A percentile compares a stretch with the other conserved stretches of the same genome.
These are phyloP conservation scores for Xiphorhynchus erythropygius DNA, from an alignment of 2,797 vertebrate species.

Conservation along the genomic window DNA sequence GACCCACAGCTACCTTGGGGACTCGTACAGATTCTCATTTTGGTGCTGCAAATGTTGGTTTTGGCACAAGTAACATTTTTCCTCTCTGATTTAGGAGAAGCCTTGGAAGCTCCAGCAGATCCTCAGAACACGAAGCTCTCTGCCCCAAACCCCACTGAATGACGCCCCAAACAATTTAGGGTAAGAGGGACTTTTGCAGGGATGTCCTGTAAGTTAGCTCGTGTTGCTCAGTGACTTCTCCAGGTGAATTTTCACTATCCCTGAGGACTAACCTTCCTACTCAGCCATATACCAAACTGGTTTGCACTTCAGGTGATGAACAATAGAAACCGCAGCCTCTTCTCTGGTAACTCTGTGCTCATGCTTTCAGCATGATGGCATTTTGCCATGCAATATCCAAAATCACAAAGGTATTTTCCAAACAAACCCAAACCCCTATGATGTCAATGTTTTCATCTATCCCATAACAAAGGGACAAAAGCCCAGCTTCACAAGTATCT, in stretches of 20 bases:
- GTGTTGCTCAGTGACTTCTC: neutral
- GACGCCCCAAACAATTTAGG: accelerated
- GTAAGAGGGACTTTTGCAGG: neutral
- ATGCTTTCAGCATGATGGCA: neutral
- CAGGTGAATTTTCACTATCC: neutral
- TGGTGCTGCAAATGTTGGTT: neutral
- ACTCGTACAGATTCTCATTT: neutral
- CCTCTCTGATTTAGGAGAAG: neutral
- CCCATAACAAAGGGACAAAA: neutral
- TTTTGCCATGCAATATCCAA: neutral
- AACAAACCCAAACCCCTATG: neutral
- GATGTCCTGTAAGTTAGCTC: accelerated
- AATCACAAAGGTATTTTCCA: neutral
- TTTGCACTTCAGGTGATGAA: neutral
- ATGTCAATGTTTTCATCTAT: neutral
- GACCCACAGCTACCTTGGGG: neutral
- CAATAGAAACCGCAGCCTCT: accelerated
- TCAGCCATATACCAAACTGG: accelerated
- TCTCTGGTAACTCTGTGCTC: neutral
- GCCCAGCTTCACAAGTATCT: neutral
- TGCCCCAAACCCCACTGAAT: neutral
- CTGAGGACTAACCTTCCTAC: neutral
- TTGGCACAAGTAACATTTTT: neutral
- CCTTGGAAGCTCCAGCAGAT: neutral
- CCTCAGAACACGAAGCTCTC: neutral